Evolutionary conservation across 2,113 vertebrate genomes (phyloP).

Genomic region (Ictalurus furcatus): DNA sequence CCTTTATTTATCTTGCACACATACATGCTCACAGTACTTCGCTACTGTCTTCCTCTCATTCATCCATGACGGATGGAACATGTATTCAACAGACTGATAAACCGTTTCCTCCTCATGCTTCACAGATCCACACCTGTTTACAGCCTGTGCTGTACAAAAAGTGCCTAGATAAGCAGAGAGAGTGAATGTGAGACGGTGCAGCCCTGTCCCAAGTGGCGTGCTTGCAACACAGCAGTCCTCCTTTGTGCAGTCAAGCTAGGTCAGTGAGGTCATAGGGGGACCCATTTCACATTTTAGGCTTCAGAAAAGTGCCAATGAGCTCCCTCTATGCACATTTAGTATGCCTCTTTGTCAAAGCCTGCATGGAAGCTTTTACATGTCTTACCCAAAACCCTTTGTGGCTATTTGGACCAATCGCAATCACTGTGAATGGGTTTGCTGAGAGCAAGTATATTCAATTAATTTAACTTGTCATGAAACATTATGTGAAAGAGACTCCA

Average conservation of each 20-base stretch:
- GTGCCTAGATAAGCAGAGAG: background rate
- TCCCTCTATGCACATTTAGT: background rate
- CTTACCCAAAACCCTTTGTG: background rate
- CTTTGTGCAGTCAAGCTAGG: background rate
- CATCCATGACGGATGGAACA: background rate
- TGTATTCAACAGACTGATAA: slow-evolving; percentile 21
- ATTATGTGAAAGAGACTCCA: background rate
- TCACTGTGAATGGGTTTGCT: background rate
- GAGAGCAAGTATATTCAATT: background rate
- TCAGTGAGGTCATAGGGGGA: background rate
- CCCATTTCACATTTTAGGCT: slow-evolving; percentile 7
- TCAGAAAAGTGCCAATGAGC: background rate
- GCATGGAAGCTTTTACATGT: background rate
- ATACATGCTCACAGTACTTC: slow-evolving; percentile 1
- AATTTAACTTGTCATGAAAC: background rate
- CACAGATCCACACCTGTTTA: slow-evolving; percentile 22
- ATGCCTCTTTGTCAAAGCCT: background rate
- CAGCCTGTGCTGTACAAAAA: slow-evolving; percentile 3
- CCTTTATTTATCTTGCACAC: background rate
- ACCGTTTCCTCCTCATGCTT: slow-evolving; percentile 20
- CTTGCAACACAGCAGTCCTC: background rate
- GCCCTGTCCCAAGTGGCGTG: background rate
- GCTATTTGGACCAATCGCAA: background rate
- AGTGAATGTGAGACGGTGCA: background rate
- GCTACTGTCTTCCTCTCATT: slow-evolving; percentile 13